These are phyloP conservation scores for Torymus aiolomorphi DNA, from an alignment of 2,888 invertebrate species.

Conservation along the genomic window DNA sequence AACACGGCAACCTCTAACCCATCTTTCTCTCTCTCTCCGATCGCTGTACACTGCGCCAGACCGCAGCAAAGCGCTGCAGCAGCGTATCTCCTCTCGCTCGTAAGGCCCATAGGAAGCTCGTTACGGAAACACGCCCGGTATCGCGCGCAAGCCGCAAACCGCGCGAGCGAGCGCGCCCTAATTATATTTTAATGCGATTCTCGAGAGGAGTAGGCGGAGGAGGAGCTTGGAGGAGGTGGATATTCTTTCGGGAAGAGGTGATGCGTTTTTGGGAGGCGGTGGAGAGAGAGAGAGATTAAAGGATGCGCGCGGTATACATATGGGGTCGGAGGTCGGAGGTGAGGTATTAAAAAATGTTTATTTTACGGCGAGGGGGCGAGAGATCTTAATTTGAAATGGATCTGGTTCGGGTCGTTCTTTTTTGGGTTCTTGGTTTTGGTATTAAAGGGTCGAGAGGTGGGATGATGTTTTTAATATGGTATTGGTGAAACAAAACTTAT, in stretches of 20 bases:
- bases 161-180: conserved; percentile 63
- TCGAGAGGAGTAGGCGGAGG: not conserved
- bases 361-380: too few relatives aligned
- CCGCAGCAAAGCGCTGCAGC: conserved; percentile 44
- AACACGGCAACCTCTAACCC: not conserved
- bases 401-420: too few relatives aligned
- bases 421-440: too few relatives aligned
- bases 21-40: not conserved
- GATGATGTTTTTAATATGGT: too few relatives aligned
- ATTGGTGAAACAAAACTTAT: too few relatives aligned
- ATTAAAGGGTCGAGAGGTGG: too few relatives aligned
- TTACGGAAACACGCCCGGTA: conserved; percentile 37
- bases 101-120: conserved; percentile 51
- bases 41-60: not conserved
- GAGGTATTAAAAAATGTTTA: not conserved
- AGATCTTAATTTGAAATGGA: too few relatives aligned
- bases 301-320: not conserved
- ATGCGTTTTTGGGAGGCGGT: not conserved
- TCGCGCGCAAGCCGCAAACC: conserved; percentile 65
- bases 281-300: conserved; percentile 34
- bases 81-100: conserved; percentile 13
- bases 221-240: too few relatives aligned
- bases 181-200: conserved; percentile 69
- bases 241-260: too few relatives aligned
- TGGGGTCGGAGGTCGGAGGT: not conserved